phyloP scores from a whole-genome alignment of 1,140 invertebrate species.

The Drepana arcuata region DNA sequence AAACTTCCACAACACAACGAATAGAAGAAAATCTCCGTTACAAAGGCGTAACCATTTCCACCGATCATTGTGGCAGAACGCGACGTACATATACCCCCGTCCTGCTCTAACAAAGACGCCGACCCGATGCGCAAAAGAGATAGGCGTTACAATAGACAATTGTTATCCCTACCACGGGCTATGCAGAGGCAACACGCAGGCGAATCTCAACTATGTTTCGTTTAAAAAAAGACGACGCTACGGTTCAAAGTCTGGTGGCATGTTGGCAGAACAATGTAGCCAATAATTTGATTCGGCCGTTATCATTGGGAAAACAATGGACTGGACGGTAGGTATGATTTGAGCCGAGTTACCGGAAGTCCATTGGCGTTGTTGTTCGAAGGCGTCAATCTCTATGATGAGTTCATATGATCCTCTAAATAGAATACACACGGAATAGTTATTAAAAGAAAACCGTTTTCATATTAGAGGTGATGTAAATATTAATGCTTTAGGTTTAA shows the following conservation, averaged over 20 bases:
- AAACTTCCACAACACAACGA: slow-evolving; percentile 29
- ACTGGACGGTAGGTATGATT: slow-evolving; percentile 36
- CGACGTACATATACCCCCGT: slow-evolving; percentile 21
- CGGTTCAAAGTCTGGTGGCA: too few species aligned
- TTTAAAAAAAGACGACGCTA: too few species aligned
- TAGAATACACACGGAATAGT: too few species aligned
- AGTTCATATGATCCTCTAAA: too few species aligned
- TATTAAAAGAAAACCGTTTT: too few species aligned
- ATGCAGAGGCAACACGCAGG: too few species aligned
- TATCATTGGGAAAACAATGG: slow-evolving; percentile 67
- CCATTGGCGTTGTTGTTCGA: slow-evolving; percentile 32
- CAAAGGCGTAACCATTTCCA: slow-evolving; percentile 64
- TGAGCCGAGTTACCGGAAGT: slow-evolving; percentile 29
- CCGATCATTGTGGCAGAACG: slow-evolving; percentile 47
- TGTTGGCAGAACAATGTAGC: slow-evolving; percentile 32
- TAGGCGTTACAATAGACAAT: slow-evolving; percentile 67
- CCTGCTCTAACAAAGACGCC: slow-evolving; percentile 31
- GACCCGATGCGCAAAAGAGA: slow-evolving; percentile 60
- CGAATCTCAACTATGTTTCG: not conserved
- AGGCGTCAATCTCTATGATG: too few species aligned
- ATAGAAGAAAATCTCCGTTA: slow-evolving; percentile 52
- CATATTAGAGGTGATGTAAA: too few species aligned
- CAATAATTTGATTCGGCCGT: slow-evolving; percentile 62
- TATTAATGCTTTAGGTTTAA: too few species aligned
- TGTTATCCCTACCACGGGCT: slow-evolving; percentile 64